phyloP scores from a whole-genome alignment of 37 sponge, comb jelly and placozoan species.

The Spongilla lacustris region DNA sequence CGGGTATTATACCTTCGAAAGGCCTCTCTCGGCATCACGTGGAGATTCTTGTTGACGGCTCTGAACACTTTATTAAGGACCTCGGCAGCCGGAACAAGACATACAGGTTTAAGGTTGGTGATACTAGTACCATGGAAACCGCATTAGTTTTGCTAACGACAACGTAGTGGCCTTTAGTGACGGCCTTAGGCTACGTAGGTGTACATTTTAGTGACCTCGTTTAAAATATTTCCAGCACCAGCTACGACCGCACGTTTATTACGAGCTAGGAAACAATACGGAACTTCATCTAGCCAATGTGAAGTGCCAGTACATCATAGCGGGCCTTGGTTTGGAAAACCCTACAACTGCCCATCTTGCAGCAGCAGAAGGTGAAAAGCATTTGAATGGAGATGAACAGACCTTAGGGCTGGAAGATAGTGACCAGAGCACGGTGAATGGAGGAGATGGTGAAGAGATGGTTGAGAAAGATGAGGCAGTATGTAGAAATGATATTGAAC shows the following conservation, averaged over 20 bases:
- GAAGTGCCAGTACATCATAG: slow-evolving; percentile 51
- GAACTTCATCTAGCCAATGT: slow-evolving; percentile 57
- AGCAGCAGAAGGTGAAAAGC: neutral
- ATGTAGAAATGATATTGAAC: neutral
- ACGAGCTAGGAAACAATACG: slow-evolving; percentile 64
- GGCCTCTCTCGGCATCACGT: slow-evolving; percentile 59
- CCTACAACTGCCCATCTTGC: too few relatives aligned
- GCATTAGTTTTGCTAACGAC: neutral
- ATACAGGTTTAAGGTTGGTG: slow-evolving; percentile 26
- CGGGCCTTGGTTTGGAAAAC: neutral
- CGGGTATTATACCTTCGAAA: neutral
- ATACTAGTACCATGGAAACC: neutral
- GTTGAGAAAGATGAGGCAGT: neutral
- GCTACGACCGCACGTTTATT: slow-evolving; percentile 66
- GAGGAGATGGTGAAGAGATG: neutral
- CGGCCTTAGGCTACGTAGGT: too few relatives aligned
- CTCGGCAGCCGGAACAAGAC: slow-evolving; percentile 71
- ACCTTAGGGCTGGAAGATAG: neutral
- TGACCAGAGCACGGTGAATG: neutral
- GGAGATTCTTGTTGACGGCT: slow-evolving; percentile 49
- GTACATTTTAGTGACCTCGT: neutral
- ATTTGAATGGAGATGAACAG: neutral
- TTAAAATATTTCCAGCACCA: slow-evolving; percentile 4
- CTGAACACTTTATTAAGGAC: slow-evolving; percentile 71
- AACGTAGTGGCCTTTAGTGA: neutral